Evolutionary conservation across 2,888 invertebrate species (phyloP).

Genomic region (Nephrotoma guestfalica): DNA sequence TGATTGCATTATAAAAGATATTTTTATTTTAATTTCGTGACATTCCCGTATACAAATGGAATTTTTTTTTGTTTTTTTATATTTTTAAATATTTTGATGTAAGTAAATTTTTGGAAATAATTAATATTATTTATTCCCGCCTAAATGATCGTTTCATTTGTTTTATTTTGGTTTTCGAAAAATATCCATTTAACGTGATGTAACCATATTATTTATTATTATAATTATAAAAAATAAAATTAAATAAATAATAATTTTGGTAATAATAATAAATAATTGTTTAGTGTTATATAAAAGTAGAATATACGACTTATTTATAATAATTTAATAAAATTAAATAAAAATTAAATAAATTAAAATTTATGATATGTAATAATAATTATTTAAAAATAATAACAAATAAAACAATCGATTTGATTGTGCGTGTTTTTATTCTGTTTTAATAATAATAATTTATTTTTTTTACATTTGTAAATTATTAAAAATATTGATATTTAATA

Average conservation of each 20-base stretch:
- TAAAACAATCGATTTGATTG: background rate
- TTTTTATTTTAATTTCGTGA: background rate
- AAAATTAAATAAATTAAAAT: background rate
- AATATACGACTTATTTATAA: background rate
- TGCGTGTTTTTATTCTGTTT: slow-evolving; percentile 2
- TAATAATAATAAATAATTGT: background rate
- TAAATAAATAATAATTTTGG: background rate
- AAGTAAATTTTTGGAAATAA: too few species aligned
- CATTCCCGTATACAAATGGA: background rate
- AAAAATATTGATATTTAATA: background rate
- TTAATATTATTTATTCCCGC: background rate
- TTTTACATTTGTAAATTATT: background rate
- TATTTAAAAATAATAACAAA: background rate
- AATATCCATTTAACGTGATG: background rate
- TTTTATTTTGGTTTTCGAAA: background rate
- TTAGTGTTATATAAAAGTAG: background rate
- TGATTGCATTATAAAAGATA: slow-evolving; percentile 2
- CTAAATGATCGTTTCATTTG: background rate
- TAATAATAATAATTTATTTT: background rate
- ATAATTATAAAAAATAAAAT: background rate
- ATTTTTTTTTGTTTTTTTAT: background rate
- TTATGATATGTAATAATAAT: slow-evolving; percentile 1
- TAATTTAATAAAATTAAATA: background rate
- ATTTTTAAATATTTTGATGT: too few species aligned
- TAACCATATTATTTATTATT: background rate